Evolutionary conservation across 1,140 invertebrate genomes (phyloP), one percentile per base, ranked within the genome.

Genomic region (Trichonephila clavipes): DNA sequence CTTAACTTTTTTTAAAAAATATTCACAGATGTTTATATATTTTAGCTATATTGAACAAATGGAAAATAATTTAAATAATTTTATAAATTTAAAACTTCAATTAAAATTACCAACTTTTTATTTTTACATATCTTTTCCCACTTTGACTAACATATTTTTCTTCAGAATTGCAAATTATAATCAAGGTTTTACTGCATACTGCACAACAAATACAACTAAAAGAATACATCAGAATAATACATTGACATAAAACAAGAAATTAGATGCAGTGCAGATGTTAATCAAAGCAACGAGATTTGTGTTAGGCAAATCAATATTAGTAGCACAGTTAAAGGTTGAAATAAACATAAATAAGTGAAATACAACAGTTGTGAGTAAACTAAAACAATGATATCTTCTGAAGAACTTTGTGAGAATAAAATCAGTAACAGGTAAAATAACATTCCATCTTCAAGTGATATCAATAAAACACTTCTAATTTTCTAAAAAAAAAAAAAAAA

Each of bases 281-380:
- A 59, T 59, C 18, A 86, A 83, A 92, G 83, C 62, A 92, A 92
- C 40, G 28, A 90, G 66, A 90, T 90, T 40, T 72, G 62, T 87
- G 51, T 83, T 92, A 92, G 61, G 90, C 90, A 92, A 92, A 86
- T 87, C 82, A 92, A 92, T 92, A 83, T 92, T 92, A 92, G 90
- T 92, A 92, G 88, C 88, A 92, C 51, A 83, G 81, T 83, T 85
- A 85, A 64, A 64, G 24, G 62, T 40, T 34, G 10, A 85, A 40
- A 92, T 66, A 64, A 83, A 92, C 77, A 92, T 64, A 92, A 62
- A 92, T 34, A 19, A 92, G 81, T 92, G 77, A 92, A 40, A 82
- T 77, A 69, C 34, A 92, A 83, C 51, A 89, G 88, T 34, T 72
- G 64, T 77, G 69, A 89, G 62, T 64, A 87, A 87, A 89, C 21